A percentile compares a stretch with the other conserved stretches of the same genome.
Evolutionary conservation across 37 sponge, comb jelly and placozoan species (phyloP).

Genomic region (Sycon ciliatum): DNA sequence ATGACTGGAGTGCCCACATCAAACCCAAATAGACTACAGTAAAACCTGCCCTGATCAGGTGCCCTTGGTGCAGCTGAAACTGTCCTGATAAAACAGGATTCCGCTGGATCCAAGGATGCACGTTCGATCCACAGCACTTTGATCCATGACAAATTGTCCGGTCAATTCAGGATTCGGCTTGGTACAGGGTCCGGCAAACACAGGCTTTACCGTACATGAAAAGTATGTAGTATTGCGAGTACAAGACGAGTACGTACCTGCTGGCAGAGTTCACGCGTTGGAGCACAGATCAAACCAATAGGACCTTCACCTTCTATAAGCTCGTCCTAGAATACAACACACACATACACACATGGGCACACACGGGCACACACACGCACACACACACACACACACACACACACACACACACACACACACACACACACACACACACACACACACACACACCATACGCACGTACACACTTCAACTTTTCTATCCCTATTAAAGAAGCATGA

Average conservation of each 20-base stretch:
- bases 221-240: not conserved
- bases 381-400: constrained; percentile 2
- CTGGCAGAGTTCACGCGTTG: constrained; percentile 97
- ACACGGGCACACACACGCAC: not conserved
- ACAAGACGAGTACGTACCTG: constrained; percentile 38
- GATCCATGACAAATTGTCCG: too few relatives aligned
- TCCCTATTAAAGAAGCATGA: not conserved
- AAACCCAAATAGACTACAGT: too few relatives aligned
- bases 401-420: constrained; percentile 5
- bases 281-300: constrained; percentile 83
- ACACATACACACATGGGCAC: not conserved
- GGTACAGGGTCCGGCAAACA: too few relatives aligned
- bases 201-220: too few relatives aligned
- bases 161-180: too few relatives aligned
- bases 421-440: not conserved
- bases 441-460: not conserved
- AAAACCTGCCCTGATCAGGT: too few relatives aligned
- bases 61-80: too few relatives aligned
- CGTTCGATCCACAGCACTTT: too few relatives aligned
- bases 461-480: not conserved
- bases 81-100: not conserved
- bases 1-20: too few relatives aligned
- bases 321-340: constrained; percentile 54
- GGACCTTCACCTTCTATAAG: constrained; percentile 88
- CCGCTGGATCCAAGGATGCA: too few relatives aligned